Evolutionary conservation across 2,113 vertebrate species (phyloP).

Genomic region (Bucco capensis): DNA sequence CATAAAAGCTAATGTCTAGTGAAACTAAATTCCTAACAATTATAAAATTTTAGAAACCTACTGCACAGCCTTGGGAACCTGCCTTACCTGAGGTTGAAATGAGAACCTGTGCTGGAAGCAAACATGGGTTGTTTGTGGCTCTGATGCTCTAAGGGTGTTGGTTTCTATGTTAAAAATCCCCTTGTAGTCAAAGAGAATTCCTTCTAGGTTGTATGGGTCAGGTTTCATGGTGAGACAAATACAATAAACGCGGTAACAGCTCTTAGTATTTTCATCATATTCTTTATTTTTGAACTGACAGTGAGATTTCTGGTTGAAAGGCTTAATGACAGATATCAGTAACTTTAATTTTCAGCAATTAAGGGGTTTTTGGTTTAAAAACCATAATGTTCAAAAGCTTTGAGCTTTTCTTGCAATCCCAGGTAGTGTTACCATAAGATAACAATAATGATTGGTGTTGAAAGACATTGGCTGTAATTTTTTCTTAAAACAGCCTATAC

Average conservation of each 20-base stretch:
- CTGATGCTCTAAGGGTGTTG: neutral
- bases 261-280: neutral
- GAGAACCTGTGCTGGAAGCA: neutral
- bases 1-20: neutral
- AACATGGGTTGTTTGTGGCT: neutral
- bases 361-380: neutral
- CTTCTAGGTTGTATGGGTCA: neutral
- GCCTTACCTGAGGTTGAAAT: neutral
- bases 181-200: neutral
- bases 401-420: neutral
- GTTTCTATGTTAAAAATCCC: neutral
- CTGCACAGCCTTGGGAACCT: neutral
- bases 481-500: neutral
- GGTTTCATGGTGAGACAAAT: neutral
- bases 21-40: neutral
- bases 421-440: neutral
- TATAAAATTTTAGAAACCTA: neutral
- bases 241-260: neutral
- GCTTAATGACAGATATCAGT: neutral
- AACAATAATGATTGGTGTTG: rapidly evolving
- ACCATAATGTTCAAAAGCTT: neutral
- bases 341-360: neutral
- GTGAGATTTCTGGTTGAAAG: neutral
- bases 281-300: neutral
- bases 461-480: neutral